phyloP scores from a whole-genome alignment of 2,797 vertebrate genomes.

The Sebastes ruberrimus region DNA sequence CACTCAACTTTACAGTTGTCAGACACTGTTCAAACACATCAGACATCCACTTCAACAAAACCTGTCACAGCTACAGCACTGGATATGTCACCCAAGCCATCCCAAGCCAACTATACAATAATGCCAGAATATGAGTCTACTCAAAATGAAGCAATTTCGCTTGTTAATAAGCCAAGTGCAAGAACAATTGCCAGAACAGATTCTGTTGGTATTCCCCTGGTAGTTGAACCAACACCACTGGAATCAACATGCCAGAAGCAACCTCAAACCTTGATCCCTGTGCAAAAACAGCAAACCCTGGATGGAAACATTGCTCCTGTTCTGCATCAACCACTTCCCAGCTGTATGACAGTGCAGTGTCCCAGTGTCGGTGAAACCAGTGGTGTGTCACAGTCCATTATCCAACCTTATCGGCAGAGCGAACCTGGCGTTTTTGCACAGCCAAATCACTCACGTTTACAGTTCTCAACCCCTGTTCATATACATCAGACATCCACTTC shows the following conservation, averaged over 20 bases:
- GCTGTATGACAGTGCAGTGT: not conserved
- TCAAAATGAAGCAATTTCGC: constrained; percentile 63
- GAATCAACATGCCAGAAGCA: constrained; percentile 26
- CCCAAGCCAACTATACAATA: constrained; percentile 1
- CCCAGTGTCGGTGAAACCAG: constrained; percentile 6
- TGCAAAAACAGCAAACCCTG: constrained; percentile 17
- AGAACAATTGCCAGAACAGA: constrained; percentile 49
- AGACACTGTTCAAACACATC: constrained; percentile 6
- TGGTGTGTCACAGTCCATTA: constrained; percentile 1
- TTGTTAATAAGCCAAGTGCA: constrained; percentile 67
- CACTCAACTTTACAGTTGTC: not conserved
- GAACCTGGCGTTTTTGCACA: not conserved
- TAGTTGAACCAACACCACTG: constrained; percentile 56
- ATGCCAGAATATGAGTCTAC: not conserved
- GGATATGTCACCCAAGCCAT: constrained; percentile 75
- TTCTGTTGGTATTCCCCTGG: constrained; percentile 68
- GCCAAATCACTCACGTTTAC: constrained; percentile 12
- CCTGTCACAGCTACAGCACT: constrained; percentile 73
- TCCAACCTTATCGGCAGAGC: constrained; percentile 19
- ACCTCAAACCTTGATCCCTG: constrained; percentile 1
- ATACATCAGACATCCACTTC: constrained; percentile 28
- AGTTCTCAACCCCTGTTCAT: not conserved
- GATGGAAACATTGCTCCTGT: constrained; percentile 7
- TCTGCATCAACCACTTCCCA: constrained; percentile 9
- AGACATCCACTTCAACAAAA: constrained; percentile 33